phyloP scores from a whole-genome alignment of 2,888 invertebrate genomes.

The Brenthis daphne region DNA sequence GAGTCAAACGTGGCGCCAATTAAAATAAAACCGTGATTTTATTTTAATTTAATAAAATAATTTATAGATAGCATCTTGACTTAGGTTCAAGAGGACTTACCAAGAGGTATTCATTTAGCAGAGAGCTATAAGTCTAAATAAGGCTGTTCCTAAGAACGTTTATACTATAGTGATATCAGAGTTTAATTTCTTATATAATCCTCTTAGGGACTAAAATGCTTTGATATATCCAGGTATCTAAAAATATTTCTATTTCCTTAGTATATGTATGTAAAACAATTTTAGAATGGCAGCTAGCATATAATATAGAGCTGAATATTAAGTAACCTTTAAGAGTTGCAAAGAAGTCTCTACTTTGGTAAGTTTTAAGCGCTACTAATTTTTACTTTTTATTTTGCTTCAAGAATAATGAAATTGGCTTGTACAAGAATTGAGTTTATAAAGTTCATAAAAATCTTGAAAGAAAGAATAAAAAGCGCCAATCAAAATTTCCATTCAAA shows the following conservation, averaged over 20 bases:
- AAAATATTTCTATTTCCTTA: neutral
- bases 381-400: conserved; percentile 14
- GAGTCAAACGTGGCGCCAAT: too few species aligned
- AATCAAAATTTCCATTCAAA: conserved; percentile 11
- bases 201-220: too few species aligned
- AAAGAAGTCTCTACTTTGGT: conserved; percentile 7
- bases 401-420: conserved; percentile 16
- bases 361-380: conserved; percentile 8
- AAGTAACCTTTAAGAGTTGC: conserved; percentile 2
- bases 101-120: too few species aligned
- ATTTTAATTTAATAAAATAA: too few species aligned
- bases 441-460: conserved; percentile 9
- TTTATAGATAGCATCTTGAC: too few species aligned
- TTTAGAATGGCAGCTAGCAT: neutral
- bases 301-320: neutral
- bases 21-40: too few species aligned
- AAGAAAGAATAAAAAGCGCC: conserved; percentile 2
- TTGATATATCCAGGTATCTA: too few species aligned
- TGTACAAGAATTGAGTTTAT: conserved; percentile 16
- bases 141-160: too few species aligned
- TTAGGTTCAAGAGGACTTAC: too few species aligned
- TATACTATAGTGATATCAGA: too few species aligned
- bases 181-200: too few species aligned
- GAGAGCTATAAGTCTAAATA: too few species aligned
- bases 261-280: neutral